phyloP scores from a whole-genome alignment of 2,113 vertebrate genomes.

The Accipiter cooperii region DNA sequence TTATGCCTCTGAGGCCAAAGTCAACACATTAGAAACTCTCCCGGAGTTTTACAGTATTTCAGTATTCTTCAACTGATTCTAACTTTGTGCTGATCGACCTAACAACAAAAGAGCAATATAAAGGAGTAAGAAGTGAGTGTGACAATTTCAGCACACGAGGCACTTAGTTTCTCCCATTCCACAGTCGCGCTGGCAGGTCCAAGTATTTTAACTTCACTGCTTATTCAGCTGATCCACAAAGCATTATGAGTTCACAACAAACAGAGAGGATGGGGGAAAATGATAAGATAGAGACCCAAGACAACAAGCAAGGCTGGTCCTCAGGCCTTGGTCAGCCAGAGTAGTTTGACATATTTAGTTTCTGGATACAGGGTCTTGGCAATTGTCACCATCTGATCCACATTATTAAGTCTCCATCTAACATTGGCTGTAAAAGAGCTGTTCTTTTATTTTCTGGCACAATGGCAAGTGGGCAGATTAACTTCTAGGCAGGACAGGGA shows the following conservation, averaged over 20 bases:
- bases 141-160: neutral
- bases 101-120: neutral
- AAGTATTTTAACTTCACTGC: neutral
- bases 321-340: neutral
- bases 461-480: neutral
- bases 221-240: neutral
- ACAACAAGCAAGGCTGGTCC: neutral
- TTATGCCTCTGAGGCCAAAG: neutral
- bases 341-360: neutral
- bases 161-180: neutral
- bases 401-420: neutral
- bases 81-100: neutral
- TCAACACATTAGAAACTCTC: neutral
- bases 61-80: neutral
- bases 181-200: accelerated
- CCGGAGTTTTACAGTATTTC: neutral
- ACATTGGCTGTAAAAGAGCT: neutral
- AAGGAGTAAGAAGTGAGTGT: neutral
- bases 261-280: neutral
- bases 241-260: neutral
- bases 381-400: neutral
- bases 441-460: neutral
- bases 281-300: neutral
- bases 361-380: neutral
- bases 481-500: neutral